Evolutionary conservation across 2,797 vertebrate species (phyloP), one percentile per base, ranked within the genome.

Genomic region (Sylvia borin): DNA sequence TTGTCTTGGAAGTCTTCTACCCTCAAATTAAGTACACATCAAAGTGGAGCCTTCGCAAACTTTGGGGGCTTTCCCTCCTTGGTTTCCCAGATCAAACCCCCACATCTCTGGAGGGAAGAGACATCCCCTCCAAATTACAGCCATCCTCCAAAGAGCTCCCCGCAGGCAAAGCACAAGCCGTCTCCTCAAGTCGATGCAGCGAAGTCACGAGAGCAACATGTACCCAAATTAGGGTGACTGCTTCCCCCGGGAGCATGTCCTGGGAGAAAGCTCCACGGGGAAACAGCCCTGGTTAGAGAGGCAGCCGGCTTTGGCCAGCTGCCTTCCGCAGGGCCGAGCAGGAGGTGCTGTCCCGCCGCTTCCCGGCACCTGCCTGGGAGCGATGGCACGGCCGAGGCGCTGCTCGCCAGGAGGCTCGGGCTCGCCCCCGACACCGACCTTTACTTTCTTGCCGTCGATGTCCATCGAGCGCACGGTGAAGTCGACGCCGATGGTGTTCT

Each of bases 401-500:
- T 8, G 50, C 76, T 57, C 43, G 8, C 11, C 4, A 5, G 13
- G 42, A 17, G 2, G 20, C 22, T 5, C 0, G 19, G 66, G 32
- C 45, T 62, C 12, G 3, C 78, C 17, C 16, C 34, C 8, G 31
- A 15, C 55, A 31, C 97, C 91, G 18, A 99, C 99, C 98, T 99
- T 99, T 18, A 99, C 98, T 95, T 94, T 99, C 97, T 99, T 99
- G 95, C 99, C 99, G 11, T 99, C 98, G 4, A 99, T 98, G 45
- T 99, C 98, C 77, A 99, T 83, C 8, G 98, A 99, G 58, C 98
- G 98, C 84, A 99, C 99, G 0, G 99, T 99, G 82, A 99, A 99
- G 96, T 99, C 99, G 13, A 99, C 99, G 16, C 99, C 99, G 8
- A 99, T 99, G 7, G 99, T 99, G 97, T 99, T 99, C 88, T 99